These are phyloP conservation scores for Anoura caudifer DNA, from an alignment of 2,113 vertebrate genomes.

Conservation along the genomic window DNA sequence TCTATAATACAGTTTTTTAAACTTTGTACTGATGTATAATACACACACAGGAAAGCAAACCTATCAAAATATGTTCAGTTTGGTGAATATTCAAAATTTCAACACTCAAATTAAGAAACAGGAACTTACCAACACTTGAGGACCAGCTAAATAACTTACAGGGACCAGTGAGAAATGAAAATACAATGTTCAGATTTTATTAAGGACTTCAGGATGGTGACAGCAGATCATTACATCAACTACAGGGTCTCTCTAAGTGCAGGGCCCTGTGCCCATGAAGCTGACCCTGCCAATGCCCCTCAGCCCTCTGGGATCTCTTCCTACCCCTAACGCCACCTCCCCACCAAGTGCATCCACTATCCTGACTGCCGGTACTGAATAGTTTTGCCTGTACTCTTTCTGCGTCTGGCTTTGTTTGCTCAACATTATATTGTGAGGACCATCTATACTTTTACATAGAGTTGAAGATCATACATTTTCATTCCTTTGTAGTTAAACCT, in stretches of 20 bases:
- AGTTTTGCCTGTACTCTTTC: background rate
- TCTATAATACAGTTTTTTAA: background rate
- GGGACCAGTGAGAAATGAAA: background rate
- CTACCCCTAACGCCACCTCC: background rate
- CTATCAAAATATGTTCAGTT: background rate
- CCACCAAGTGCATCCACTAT: background rate
- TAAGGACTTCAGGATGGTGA: background rate
- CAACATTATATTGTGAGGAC: background rate
- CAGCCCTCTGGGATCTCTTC: no score
- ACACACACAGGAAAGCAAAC: background rate
- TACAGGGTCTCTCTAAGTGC: background rate
- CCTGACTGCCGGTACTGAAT: background rate
- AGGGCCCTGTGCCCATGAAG: background rate
- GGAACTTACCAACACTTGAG: background rate
- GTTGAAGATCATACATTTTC: background rate
- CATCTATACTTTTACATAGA: background rate
- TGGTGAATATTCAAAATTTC: background rate
- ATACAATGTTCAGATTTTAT: background rate
- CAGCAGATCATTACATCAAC: background rate
- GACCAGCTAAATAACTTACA: background rate
- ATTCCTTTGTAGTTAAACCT: background rate
- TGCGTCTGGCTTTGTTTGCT: background rate
- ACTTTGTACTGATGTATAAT: background rate
- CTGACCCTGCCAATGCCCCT: background rate
- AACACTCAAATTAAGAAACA: background rate